Evolutionary conservation across 2,888 invertebrate genomes (phyloP), one percentile per base, ranked within the genome.

Genomic region (Athalia cordata): DNA sequence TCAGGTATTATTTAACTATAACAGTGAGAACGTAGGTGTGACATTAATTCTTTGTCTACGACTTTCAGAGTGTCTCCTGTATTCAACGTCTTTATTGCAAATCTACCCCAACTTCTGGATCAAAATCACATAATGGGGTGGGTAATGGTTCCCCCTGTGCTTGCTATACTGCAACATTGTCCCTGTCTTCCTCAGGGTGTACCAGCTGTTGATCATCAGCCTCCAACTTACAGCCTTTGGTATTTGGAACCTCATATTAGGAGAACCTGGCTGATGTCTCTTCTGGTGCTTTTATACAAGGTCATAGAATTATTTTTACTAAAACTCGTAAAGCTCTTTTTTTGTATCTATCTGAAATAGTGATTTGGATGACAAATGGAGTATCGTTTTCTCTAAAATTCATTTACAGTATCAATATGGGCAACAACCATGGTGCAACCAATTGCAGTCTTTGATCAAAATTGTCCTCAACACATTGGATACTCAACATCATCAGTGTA

Each of bases 41-140:
- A 9, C 13, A 7, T 68, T 79, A 7, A 70, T 74, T 76, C 49
- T 75, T 79, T 29, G 5, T 55, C n/a, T 11, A 15, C 13, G 3
- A 1, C 7, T 29, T 89, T 3, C 90, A 96, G 99, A 85, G 93
- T 94, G 79, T 98, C 98, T 0, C 96, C 99, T 0, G 97, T 98
- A 1, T 99, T 99, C 91, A 98, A 98, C 91, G 98, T 98, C 0
- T 99, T 99, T 89, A 92, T 99, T 88, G 95, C 97, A 50, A 98
- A 97, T 87, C 91, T 99, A 80, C 98, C 99, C 0, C 97, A 97
- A 92, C 93, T 99, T 9, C 89, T 99, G 87, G 99, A 99, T 90
- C 97, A 98, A 89, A 99, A 99, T 91, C 97, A 98, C 89, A 92
- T 95, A 81, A 97, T 99, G 93, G 99, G 99, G 0, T 95, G 96